Base-by-base conservation (phyloP, 1,140 invertebrate species). In the Calosoma granatense region DNA sequence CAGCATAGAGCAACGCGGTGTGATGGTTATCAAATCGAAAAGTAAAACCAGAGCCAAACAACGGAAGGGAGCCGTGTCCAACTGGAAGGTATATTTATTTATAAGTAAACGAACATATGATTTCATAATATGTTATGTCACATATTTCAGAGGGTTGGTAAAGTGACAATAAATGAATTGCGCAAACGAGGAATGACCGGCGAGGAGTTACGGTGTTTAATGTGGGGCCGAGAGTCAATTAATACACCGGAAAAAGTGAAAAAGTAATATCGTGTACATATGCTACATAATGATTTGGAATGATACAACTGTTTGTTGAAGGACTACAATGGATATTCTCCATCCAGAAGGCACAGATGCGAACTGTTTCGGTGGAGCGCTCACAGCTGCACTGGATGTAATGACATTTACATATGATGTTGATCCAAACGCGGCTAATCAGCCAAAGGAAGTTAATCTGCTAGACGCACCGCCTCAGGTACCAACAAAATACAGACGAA, bases 21-120 rank as follows among this genome's bases (percentile, higher is more conserved):
- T 99, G 3, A 94, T 98, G 87, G 92, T 98, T 51, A 98, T 99
- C 70, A 98, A 98, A 77, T 90, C 88, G 59, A 96, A 96, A 70
- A 90, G 85, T 61, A 98, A 97, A 74, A 98, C 95, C 0, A 82
- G 91, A 63, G 96, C 97, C 1, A 92, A 90, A 70, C 94, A 98
- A 74, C 77, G 94, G 57, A 98, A 98, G 72, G 92, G 92, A n/a
- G 95, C 96, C 17, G 83, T 98, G 0, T 76, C 83, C 51, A 97
- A 98, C 74, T 99, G 96, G 96, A 98, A 98, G 86, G 94, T 93
- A 61, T 63, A 63, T 60, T 51, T 47, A 55, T 57, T 39, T 43
- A 53, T 58, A 12, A 61, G 6, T n/a, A 57, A 53, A 9, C 4
- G 12, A 11, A 53, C 20, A 9, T 56, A 21, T 9, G 6, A 17